A percentile compares a stretch with the other conserved stretches of the same genome.
Evolutionary conservation across 2,797 vertebrate genomes (phyloP).

Genomic region (Cyprinella venusta): DNA sequence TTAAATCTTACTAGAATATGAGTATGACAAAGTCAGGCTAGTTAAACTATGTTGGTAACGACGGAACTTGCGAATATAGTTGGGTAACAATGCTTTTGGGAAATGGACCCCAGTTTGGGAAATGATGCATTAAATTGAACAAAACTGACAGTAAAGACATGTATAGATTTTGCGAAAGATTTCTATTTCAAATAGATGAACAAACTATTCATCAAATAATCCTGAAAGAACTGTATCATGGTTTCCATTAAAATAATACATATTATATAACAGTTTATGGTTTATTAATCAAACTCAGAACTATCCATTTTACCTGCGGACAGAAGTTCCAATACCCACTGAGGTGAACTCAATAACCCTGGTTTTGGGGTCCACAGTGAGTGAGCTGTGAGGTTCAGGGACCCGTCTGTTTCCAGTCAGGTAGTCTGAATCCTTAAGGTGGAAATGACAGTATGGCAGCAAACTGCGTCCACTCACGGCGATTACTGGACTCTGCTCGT

Average conservation of each 20-base stretch:
- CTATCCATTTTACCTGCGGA: slow-evolving; percentile 70
- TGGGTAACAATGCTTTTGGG: neutral
- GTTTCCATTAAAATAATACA: neutral
- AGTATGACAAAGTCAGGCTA: too few relatives aligned
- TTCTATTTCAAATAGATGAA: neutral
- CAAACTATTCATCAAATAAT: neutral
- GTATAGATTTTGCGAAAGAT: neutral
- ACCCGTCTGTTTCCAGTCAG: slow-evolving; percentile 64
- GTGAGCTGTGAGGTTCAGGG: slow-evolving; percentile 65
- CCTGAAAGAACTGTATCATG: neutral
- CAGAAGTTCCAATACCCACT: slow-evolving; percentile 73
- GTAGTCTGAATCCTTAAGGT: slow-evolving; percentile 85
- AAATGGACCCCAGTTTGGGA: neutral
- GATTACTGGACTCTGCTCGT: slow-evolving; percentile 69
- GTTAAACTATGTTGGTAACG: neutral
- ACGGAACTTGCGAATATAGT: neutral
- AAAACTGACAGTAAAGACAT: neutral
- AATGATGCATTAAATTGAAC: neutral
- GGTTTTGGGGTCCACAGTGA: slow-evolving; percentile 71
- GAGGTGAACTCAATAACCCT: slow-evolving; percentile 82
- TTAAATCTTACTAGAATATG: too few relatives aligned
- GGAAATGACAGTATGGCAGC: slow-evolving; percentile 80
- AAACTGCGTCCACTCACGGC: slow-evolving; percentile 76
- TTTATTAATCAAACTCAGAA: neutral
- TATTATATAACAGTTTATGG: neutral